These are phyloP conservation scores for Vollenhovia emeryi DNA, from an alignment of 1,140 invertebrate species.

Conservation along the genomic window DNA sequence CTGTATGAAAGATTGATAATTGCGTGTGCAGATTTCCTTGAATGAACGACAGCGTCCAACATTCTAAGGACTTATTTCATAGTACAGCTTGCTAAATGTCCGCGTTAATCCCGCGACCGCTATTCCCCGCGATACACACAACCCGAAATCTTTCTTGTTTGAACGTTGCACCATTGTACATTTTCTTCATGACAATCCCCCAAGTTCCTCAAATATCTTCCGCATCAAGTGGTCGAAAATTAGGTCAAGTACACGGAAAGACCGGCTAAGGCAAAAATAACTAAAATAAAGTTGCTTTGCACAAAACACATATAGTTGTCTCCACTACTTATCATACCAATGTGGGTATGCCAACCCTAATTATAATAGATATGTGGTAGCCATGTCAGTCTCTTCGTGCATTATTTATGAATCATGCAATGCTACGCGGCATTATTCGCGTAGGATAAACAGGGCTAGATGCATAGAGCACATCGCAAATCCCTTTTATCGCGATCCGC, in stretches of 20 bases:
- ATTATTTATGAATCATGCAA: constrained; percentile 6
- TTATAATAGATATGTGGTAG: no score
- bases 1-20: not conserved
- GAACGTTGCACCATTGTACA: not conserved
- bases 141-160: not conserved
- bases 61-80: not conserved
- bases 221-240: not conserved
- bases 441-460: constrained; percentile 13
- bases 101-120: not conserved
- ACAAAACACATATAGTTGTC: no score
- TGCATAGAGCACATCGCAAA: constrained; percentile 27
- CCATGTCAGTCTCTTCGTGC: no score
- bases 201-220: not conserved
- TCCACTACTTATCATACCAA: no score
- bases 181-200: not conserved
- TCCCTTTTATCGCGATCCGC: constrained; percentile 47
- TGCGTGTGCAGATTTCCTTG: not conserved
- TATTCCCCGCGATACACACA: not conserved
- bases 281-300: no score
- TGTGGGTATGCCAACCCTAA: no score
- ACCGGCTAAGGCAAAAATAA: no score
- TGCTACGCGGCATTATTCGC: not conserved
- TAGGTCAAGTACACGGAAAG: no score
- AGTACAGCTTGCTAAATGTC: not conserved
- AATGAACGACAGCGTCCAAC: not conserved